These are phyloP conservation scores for Helarctos malayanus DNA, from an alignment of 2,797 vertebrate species.

Conservation along the genomic window DNA sequence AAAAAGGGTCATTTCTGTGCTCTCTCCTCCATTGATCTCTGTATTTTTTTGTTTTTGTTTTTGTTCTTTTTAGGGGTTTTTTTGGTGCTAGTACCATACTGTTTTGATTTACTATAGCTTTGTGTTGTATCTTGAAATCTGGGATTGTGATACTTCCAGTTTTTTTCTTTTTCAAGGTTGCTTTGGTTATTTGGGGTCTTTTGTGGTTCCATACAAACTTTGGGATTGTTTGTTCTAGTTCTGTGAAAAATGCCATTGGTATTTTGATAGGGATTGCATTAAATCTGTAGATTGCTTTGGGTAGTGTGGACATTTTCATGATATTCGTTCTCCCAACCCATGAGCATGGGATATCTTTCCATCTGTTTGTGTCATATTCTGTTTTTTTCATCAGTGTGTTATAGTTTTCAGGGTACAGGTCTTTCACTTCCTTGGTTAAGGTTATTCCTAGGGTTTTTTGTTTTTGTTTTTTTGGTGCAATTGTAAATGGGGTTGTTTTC, in stretches of 20 bases:
- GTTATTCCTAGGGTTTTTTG: not conserved
- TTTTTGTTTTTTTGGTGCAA: not conserved
- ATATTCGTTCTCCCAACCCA: not conserved
- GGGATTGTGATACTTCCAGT: not conserved
- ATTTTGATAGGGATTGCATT: not conserved
- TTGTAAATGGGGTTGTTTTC: not conserved
- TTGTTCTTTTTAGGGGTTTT: no score
- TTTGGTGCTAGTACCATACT: not conserved
- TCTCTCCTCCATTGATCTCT: not conserved
- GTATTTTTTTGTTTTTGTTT: not conserved
- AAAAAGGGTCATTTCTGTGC: not conserved
- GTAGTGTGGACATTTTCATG: not conserved
- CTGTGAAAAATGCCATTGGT: not conserved
- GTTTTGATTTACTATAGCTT: not conserved
- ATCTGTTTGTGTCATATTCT: not conserved
- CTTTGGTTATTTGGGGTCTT: not conserved
- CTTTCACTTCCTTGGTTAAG: not conserved
- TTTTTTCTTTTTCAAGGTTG: not conserved
- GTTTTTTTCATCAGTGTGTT: not conserved
- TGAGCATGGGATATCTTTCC: not conserved
- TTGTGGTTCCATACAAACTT: not conserved
- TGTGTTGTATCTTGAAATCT: not conserved
- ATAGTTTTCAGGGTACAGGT: not conserved
- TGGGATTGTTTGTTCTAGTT: not conserved
- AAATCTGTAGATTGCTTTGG: not conserved